A percentile compares a stretch with the other conserved stretches of the same genome.
Conservation (phyloP, 2,113 vertebrate genomes). For the Aplodontia rufa region DNA sequence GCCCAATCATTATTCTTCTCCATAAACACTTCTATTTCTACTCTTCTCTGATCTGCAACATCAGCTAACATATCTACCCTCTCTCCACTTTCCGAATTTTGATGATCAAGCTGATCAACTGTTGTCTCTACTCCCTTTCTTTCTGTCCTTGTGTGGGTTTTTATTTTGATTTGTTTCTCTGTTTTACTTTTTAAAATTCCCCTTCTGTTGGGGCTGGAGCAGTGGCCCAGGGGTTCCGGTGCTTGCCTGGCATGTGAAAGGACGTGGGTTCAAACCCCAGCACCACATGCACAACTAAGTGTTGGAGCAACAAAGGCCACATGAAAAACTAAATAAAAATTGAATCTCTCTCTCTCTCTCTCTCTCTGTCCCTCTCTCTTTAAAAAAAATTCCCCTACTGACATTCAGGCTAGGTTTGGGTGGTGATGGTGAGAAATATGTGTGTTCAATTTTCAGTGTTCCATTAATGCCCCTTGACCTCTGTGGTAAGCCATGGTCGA, state of each 20-base stretch:
- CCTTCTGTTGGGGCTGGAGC: too few species aligned
- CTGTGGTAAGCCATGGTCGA: background rate
- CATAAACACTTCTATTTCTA: background rate
- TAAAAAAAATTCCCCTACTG: too few species aligned
- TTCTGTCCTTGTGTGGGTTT: background rate
- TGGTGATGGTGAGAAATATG: background rate
- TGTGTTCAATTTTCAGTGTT: background rate
- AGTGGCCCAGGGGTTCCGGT: too few species aligned
- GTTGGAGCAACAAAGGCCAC: too few species aligned
- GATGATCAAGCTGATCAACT: background rate
- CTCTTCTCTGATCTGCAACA: background rate
- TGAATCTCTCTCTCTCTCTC: too few species aligned
- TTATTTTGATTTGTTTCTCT: background rate
- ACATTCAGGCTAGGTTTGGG: background rate
- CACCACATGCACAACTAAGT: too few species aligned
- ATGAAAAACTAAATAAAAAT: too few species aligned
- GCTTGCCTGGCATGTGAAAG: too few species aligned
- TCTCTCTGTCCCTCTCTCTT: too few species aligned
- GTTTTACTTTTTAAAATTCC: background rate
- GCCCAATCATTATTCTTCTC: background rate
- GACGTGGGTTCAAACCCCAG: too few species aligned
- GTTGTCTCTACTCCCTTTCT: background rate
- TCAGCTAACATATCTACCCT: background rate
- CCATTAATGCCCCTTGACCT: background rate
- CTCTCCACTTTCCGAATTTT: background rate